Conservation (phyloP, 2,797 vertebrate species). For the Euthynnus affinis region DNA sequence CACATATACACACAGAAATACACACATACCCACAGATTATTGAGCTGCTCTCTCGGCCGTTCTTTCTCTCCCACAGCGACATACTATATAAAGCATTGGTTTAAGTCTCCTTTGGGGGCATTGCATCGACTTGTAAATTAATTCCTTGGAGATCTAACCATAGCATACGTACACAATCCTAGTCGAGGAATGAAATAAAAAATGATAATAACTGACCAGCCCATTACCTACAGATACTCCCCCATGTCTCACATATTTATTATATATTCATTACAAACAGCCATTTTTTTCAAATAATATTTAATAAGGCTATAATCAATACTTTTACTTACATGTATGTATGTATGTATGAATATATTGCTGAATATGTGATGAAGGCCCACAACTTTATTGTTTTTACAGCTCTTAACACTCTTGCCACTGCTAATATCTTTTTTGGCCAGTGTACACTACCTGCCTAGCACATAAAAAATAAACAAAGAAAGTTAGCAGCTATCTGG, state of each 20-base stretch:
- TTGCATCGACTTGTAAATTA: slow-evolving; percentile 21
- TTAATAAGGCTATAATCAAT: not conserved
- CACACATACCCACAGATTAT: slow-evolving; percentile 11
- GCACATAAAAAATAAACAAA: no score
- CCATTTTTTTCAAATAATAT: not conserved
- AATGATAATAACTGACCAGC: not conserved
- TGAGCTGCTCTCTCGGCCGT: not conserved
- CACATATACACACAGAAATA: slow-evolving; percentile 18
- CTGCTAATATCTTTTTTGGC: no score
- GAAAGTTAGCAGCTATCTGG: no score
- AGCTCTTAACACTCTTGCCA: no score
- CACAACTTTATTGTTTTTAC: no score
- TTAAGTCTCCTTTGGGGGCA: slow-evolving; percentile 30
- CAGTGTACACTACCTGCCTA: no score
- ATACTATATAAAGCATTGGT: slow-evolving; percentile 14
- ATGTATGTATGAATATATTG: no score
- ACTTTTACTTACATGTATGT: not conserved
- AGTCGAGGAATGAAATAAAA: slow-evolving; percentile 6
- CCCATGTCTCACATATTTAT: not conserved
- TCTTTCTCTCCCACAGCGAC: not conserved
- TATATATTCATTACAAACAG: not conserved
- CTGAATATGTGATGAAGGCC: no score
- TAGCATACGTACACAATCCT: slow-evolving; percentile 11
- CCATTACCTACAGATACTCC: not conserved
- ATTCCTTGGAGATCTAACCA: slow-evolving; percentile 25